These are phyloP conservation scores for Tympanoctomys barrerae DNA, from an alignment of 2,797 vertebrate species.

Conservation along the genomic window DNA sequence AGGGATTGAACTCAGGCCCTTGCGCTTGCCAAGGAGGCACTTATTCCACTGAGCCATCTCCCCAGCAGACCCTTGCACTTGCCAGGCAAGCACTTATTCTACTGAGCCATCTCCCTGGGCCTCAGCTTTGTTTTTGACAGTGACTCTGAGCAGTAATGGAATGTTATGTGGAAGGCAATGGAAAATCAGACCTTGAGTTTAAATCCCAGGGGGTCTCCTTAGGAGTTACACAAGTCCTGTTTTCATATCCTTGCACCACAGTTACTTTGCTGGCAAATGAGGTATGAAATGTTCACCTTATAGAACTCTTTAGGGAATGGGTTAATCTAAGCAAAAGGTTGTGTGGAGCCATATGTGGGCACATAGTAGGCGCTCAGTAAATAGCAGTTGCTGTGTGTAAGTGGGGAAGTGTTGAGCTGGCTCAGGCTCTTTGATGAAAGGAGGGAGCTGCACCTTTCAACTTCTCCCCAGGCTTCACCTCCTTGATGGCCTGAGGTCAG, in stretches of 20 bases:
- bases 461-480: neutral
- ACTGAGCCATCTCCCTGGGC: too few relatives aligned
- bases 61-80: too few relatives aligned
- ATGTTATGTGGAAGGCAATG: neutral
- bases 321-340: neutral
- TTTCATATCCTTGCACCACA: neutral
- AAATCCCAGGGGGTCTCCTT: neutral
- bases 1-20: too few relatives aligned
- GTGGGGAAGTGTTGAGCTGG: neutral
- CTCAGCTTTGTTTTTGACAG: neutral
- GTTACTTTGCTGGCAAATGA: constrained; percentile 18
- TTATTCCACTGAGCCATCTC: too few relatives aligned
- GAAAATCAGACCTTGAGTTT: neutral
- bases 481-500: constrained; percentile 11
- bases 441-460: neutral
- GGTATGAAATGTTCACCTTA: neutral
- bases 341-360: neutral
- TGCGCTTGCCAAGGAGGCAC: too few relatives aligned
- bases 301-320: neutral
- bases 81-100: too few relatives aligned
- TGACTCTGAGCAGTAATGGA: neutral
- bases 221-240: neutral
- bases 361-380: neutral
- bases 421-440: neutral
- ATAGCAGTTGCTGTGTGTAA: neutral